phyloP scores from a whole-genome alignment of 2,888 invertebrate genomes.

The Heliconius erato region DNA sequence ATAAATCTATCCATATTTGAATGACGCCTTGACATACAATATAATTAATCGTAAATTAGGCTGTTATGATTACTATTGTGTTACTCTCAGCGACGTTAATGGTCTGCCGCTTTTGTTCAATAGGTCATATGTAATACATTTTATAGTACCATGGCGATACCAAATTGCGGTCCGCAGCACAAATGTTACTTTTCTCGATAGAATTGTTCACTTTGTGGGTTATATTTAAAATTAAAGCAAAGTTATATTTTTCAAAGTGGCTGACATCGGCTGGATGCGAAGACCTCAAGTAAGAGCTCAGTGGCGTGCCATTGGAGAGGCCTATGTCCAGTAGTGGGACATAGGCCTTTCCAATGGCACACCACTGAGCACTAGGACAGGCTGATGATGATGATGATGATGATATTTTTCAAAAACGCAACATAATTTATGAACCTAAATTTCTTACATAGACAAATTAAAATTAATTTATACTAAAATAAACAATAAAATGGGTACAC shows the following conservation, averaged over 20 bases:
- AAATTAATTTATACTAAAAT: not conserved
- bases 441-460: not conserved
- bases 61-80: conserved; percentile 24
- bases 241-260: too few species aligned
- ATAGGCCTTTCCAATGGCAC: too few species aligned
- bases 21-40: not conserved
- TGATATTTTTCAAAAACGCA: too few species aligned
- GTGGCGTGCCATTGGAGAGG: too few species aligned
- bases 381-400: too few species aligned
- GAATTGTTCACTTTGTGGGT: too few species aligned
- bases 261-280: too few species aligned
- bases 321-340: too few species aligned
- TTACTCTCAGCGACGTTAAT: conserved; percentile 55
- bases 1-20: not conserved
- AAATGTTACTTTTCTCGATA: not conserved
- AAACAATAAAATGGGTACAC: conserved; percentile 16
- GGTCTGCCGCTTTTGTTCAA: conserved; percentile 57
- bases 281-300: too few species aligned
- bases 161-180: not conserved
- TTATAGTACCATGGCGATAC: conserved; percentile 49
- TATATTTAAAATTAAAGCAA: too few species aligned
- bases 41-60: conserved; percentile 14
- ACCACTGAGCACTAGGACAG: too few species aligned
- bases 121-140: conserved; percentile 57
- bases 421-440: not conserved